Conservation (phyloP, 2,113 vertebrate genomes). For the Australoheros scitulus region DNA sequence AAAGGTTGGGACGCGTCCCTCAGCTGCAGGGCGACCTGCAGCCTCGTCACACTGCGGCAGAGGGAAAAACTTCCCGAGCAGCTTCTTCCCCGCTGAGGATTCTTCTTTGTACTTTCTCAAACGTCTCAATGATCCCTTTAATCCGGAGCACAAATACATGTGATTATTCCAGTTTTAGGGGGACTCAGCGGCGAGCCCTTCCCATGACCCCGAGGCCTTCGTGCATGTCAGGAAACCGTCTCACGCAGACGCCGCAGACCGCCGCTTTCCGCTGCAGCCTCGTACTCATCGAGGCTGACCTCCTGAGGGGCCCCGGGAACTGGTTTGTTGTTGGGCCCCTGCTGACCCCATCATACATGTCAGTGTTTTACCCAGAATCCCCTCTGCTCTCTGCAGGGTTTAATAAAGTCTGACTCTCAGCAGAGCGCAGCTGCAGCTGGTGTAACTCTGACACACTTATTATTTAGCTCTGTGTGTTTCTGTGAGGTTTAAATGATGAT, state of each 20-base stretch:
- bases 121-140: not conserved
- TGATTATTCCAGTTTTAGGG: not conserved
- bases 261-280: not conserved
- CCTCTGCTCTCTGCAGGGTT: not conserved
- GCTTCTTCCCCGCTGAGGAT: not conserved
- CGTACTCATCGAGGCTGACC: not conserved
- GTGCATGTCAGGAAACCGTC: not conserved
- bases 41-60: not conserved
- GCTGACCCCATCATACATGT: not conserved
- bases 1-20: not conserved
- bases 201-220: not conserved
- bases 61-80: not conserved
- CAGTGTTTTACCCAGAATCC: conserved; percentile 1
- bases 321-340: not conserved
- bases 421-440: not conserved
- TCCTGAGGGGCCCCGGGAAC: not conserved
- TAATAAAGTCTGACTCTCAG: not conserved
- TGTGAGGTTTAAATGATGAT: no score
- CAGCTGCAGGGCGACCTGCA: not conserved
- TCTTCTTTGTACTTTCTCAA: not conserved
- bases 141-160: not conserved
- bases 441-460: not conserved
- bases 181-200: not conserved
- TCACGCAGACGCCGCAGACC: not conserved
- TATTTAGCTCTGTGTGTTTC: no score